Evolutionary conservation across 2,797 vertebrate species (phyloP).

Genomic region (Rhinophrynus dorsalis): DNA sequence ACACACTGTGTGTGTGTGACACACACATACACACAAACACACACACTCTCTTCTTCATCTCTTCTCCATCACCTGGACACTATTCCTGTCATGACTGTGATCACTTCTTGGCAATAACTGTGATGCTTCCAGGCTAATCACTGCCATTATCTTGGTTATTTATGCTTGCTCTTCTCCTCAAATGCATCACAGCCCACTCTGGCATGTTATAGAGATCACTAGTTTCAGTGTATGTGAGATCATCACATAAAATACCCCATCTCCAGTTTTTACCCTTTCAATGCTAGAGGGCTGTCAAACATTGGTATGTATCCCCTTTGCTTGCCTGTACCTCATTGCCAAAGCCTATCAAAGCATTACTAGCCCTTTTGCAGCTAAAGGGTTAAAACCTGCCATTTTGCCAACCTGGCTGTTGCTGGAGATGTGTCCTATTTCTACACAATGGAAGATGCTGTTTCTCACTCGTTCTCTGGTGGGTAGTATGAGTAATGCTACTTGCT

Average conservation of each 20-base stretch:
- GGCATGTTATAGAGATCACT: constrained; percentile 2
- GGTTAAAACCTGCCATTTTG: constrained; percentile 8
- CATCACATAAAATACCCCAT: neutral
- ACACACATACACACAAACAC: no score
- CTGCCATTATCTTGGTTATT: neutral
- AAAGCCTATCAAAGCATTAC: no score
- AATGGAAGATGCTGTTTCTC: constrained; percentile 14
- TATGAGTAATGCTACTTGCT: constrained; percentile 27
- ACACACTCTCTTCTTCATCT: no score
- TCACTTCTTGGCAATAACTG: neutral
- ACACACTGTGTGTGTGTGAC: neutral
- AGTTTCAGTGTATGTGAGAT: neutral
- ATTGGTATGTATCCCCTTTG: no score
- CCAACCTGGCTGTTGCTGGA: constrained; percentile 1
- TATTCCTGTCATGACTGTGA: no score
- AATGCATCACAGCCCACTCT: constrained; percentile 20
- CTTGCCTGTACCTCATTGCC: no score
- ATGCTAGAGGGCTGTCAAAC: no score
- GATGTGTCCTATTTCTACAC: constrained; percentile 8
- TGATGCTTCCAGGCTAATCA: neutral
- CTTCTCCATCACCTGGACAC: no score
- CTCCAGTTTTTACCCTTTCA: no score
- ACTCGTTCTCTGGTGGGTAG: constrained; percentile 20
- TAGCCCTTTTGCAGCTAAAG: no score
- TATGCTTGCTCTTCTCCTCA: neutral